Percentiles rank a stretch among this genome's conserved stretches.
Evolutionary conservation across 2,888 invertebrate species (phyloP).

Genomic region (Caenorhabditis uteleia): DNA sequence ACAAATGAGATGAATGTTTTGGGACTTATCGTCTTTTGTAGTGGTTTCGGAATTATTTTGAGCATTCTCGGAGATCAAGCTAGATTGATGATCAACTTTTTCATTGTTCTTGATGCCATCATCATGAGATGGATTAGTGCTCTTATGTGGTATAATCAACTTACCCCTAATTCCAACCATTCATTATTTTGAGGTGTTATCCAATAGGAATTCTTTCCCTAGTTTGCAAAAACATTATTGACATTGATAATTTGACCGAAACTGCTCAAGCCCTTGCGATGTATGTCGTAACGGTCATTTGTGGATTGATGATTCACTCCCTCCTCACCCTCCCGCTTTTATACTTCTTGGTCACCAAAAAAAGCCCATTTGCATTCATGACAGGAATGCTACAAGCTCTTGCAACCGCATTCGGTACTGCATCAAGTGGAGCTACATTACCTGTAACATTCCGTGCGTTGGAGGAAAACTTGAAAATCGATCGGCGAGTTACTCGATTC

Average conservation of each 20-base stretch:
- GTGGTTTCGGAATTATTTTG: slow-evolving; percentile 85
- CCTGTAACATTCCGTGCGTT: slow-evolving; percentile 91
- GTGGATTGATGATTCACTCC: slow-evolving; percentile 89
- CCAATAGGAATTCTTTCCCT: slow-evolving; percentile 78
- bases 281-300: slow-evolving; percentile 89
- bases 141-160: slow-evolving; percentile 80
- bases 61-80: slow-evolving; percentile 83
- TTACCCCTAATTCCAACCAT: no score
- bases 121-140: slow-evolving; percentile 89
- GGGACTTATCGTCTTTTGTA: slow-evolving; percentile 85
- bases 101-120: slow-evolving; percentile 86
- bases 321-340: slow-evolving; percentile 86
- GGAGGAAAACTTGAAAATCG: slow-evolving; percentile 85
- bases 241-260: slow-evolving; percentile 75
- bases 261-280: slow-evolving; percentile 82
- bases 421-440: slow-evolving; percentile 85
- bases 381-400: slow-evolving; percentile 82
- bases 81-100: slow-evolving; percentile 82
- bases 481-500: slow-evolving; percentile 83
- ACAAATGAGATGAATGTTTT: slow-evolving; percentile 78
- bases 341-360: slow-evolving; percentile 80
- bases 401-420: slow-evolving; percentile 94
- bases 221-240: slow-evolving; percentile 78
- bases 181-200: slow-evolving; percentile 75
- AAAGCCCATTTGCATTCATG: slow-evolving; percentile 70